Percentiles rank a stretch among this genome's conserved stretches.
These are phyloP conservation scores for Meteorus sp. DNA, from an alignment of 1,140 invertebrate genomes.

Conservation along the genomic window DNA sequence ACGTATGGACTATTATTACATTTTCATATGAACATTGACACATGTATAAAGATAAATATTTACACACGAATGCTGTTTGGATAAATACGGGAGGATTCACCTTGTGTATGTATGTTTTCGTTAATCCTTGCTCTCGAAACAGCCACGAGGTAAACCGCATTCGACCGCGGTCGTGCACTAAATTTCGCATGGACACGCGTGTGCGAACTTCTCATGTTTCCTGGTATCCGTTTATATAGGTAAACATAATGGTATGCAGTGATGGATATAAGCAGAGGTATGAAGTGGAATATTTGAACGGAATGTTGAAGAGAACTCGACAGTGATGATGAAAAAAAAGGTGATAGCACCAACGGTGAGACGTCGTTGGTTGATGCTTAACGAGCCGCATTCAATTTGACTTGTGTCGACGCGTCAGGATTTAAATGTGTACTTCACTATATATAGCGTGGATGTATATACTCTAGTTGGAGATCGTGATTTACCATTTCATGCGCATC, in stretches of 20 bases:
- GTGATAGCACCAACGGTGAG: neutral
- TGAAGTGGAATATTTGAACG: too few species aligned
- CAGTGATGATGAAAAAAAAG: constrained; percentile 16
- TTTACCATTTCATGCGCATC: too few species aligned
- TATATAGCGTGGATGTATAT: too few species aligned
- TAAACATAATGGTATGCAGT: too few species aligned
- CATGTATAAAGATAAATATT: neutral
- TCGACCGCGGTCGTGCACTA: constrained; percentile 26
- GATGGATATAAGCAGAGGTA: too few species aligned
- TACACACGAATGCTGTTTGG: neutral
- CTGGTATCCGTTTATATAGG: too few species aligned
- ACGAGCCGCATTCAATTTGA: constrained; percentile 27
- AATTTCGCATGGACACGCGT: constrained; percentile 26
- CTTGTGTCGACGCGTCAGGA: constrained; percentile 23
- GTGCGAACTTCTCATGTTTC: neutral
- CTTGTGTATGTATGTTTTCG: constrained; percentile 1
- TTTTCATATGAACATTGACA: too few species aligned
- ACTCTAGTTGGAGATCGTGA: too few species aligned
- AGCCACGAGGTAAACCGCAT: constrained; percentile 19
- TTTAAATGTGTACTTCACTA: too few species aligned
- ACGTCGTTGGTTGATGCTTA: neutral
- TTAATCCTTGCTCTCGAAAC: constrained; percentile 16
- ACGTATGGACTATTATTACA: too few species aligned
- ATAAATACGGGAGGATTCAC: neutral
- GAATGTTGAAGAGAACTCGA: neutral